Base-by-base conservation (phyloP, 2,113 vertebrate species). In the Anolis carolinensis region DNA sequence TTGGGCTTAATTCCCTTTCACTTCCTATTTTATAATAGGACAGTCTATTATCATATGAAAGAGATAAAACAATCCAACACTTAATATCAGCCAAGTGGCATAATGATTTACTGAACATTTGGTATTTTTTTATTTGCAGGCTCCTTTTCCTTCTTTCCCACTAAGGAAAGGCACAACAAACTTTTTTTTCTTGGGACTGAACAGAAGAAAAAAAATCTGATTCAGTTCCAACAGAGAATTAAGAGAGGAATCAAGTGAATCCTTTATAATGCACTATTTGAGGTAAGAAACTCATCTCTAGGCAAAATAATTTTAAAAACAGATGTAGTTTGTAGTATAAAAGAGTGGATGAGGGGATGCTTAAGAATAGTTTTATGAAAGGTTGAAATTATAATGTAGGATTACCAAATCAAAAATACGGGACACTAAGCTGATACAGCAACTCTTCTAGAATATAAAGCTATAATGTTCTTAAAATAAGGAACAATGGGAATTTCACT, bases 1-100 rank as follows among this genome's bases (percentile, higher is more conserved):
- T 90, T 89, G 90, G 86, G 83, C 84, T 88, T 85, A 81, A 80
- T 85, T 79, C 89, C 32, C 18, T 89, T 89, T 78, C 86, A 84
- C 88, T 90, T 91, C 88, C 87, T 86, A 89, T 30, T 2, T 30
- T 90, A 52, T 67, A 92, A 83, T 0, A 0, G 84, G 79, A 91
- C 84, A 85, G 5, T 88, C 83, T 87, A 82, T 84, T 70, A 87
- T 89, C 89, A 81, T 21, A 84, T 91, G 0, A 2, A 90, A 91
- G 82, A 83, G 48, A 27, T 80, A 85, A 76, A 92, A 79, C 83
- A 81, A 91, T 93, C 89, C 83, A 90, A 81, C 0, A 0, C 82
- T 81, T 78, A 34, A 30, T 82, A 89, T 86, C 84, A 85, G 80
- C 7, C 32, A 63, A 81, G 85, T 0, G 0, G 27, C 0, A 0